A percentile compares a stretch with the other conserved stretches of the same genome.
These are phyloP conservation scores for Eulemur macaco DNA, from an alignment of 2,113 vertebrate genomes.

Conservation along the genomic window DNA sequence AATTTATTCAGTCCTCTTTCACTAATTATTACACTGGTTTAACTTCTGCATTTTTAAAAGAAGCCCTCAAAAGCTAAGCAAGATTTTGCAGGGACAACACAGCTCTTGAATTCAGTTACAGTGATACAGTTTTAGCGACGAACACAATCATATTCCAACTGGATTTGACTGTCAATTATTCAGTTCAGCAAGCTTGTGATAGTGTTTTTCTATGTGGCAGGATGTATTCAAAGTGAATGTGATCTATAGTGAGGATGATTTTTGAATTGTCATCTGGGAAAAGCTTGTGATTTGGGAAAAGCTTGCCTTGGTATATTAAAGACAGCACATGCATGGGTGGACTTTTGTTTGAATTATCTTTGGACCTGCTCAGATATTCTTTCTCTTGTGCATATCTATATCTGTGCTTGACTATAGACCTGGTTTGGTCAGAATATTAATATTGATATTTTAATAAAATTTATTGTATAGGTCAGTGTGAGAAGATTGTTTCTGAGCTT, in stretches of 20 bases:
- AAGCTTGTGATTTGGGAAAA: neutral
- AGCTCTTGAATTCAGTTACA: conserved; percentile 24
- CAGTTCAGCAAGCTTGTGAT: neutral
- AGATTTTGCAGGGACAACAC: neutral
- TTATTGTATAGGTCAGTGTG: neutral
- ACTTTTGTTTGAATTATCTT: neutral
- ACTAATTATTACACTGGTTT: neutral
- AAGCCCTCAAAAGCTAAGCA: neutral
- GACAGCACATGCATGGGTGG: neutral
- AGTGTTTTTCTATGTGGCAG: neutral
- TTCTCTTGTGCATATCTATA: neutral
- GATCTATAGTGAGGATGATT: neutral
- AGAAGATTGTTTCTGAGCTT: conserved; percentile 23
- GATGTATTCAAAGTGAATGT: neutral
- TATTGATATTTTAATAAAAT: neutral
- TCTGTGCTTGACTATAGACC: neutral
- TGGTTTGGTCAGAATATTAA: neutral
- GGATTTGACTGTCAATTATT: conserved; percentile 32
- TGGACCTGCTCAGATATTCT: neutral
- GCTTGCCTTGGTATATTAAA: neutral
- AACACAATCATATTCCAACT: neutral
- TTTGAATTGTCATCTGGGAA: neutral
- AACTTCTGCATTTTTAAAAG: neutral
- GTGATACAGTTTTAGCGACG: neutral
- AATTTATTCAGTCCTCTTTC: neutral